Evolutionary conservation across 2,888 invertebrate species (phyloP).

Genomic region (Meandrusa payeni): DNA sequence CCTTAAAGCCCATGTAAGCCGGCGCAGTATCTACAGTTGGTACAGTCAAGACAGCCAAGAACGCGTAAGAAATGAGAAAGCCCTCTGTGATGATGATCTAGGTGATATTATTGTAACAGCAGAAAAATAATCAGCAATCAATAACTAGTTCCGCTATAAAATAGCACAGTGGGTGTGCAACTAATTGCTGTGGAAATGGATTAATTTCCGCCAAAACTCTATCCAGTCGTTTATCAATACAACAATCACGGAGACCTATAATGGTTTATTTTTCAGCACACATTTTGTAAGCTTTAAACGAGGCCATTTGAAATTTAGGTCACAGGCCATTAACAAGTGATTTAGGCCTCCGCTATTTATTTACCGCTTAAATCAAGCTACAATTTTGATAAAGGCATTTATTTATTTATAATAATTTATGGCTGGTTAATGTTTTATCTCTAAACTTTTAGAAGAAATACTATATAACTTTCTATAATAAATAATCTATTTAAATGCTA

Average conservation of each 20-base stretch:
- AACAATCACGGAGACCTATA: neutral
- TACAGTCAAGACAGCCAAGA: too few relatives aligned
- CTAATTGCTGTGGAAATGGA: constrained; percentile 11
- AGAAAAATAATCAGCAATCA: constrained; percentile 2
- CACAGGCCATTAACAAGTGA: neutral
- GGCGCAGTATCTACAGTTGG: too few relatives aligned
- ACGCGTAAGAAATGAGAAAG: too few relatives aligned
- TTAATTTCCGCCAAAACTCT: constrained; percentile 11
- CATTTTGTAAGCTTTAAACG: neutral
- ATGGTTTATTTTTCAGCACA: constrained; percentile 2
- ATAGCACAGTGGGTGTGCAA: constrained; percentile 4
- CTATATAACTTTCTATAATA: too few relatives aligned
- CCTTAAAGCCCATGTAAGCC: too few relatives aligned
- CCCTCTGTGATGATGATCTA: too few relatives aligned
- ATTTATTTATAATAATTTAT: too few relatives aligned
- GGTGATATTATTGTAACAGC: too few relatives aligned
- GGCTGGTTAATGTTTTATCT: too few relatives aligned
- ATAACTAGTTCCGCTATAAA: constrained; percentile 4
- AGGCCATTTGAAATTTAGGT: neutral
- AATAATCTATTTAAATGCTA: too few relatives aligned
- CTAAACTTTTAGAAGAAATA: too few relatives aligned
- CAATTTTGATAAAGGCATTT: too few relatives aligned
- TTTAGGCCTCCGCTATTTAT: neutral
- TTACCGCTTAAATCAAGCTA: neutral
- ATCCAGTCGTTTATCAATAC: constrained; percentile 8